phyloP scores from a whole-genome alignment of 2,797 vertebrate genomes.

The Epinephelus coioides region DNA sequence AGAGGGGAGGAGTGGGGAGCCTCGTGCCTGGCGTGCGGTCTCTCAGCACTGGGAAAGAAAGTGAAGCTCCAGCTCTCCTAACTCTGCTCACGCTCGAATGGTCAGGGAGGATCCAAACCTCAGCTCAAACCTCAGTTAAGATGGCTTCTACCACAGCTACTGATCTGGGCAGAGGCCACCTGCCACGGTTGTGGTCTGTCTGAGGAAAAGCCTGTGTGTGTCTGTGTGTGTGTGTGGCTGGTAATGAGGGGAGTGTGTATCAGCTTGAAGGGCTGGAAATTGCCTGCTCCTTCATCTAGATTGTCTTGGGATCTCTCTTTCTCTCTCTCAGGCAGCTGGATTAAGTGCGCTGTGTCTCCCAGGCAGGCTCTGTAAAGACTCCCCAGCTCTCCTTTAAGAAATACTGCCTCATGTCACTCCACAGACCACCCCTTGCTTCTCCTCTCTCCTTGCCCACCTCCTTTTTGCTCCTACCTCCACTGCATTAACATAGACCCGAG shows the following conservation, averaged over 20 bases:
- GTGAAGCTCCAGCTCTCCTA: slow-evolving; percentile 70
- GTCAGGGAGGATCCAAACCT: slow-evolving; percentile 75
- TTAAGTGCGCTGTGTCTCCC: slow-evolving; percentile 58
- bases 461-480: slow-evolving; percentile 40
- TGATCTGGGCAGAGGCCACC: slow-evolving; percentile 67
- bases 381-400: slow-evolving; percentile 38
- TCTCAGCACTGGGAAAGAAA: slow-evolving; percentile 65
- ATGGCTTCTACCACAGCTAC: slow-evolving; percentile 66
- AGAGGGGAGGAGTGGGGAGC: slow-evolving; percentile 73
- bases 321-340: slow-evolving; percentile 55
- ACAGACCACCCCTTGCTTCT: slow-evolving; percentile 69
- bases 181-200: slow-evolving; percentile 50
- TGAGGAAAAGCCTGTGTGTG: slow-evolving; percentile 25
- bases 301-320: slow-evolving; percentile 52
- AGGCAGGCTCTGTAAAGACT: too few relatives aligned
- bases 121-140: slow-evolving; percentile 65
- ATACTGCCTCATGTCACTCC: slow-evolving; percentile 64
- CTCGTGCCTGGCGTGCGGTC: slow-evolving; percentile 83
- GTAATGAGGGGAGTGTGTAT: slow-evolving; percentile 46
- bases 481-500: slow-evolving; percentile 56
- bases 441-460: slow-evolving; percentile 38
- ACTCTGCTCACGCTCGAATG: slow-evolving; percentile 65
- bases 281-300: slow-evolving; percentile 45
- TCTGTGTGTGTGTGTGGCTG: slow-evolving; percentile 23
- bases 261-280: slow-evolving; percentile 58